Base-by-base conservation (phyloP, 1,140 invertebrate genomes). In the Aethina tumida region DNA sequence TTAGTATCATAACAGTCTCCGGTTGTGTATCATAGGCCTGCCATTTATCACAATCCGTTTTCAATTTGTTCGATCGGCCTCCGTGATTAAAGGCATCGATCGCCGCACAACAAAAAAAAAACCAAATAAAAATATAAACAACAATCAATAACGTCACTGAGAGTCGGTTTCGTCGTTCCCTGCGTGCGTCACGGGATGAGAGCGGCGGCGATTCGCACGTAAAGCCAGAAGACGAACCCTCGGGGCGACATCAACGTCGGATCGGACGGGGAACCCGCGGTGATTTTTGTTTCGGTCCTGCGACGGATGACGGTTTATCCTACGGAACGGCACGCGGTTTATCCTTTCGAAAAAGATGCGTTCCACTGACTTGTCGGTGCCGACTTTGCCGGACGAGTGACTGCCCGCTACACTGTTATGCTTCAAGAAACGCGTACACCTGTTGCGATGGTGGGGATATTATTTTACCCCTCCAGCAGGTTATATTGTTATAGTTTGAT, bases 341-440 rank as follows among this genome's bases (percentile, higher is more conserved):
- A 10, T 17, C 19, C 10, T 41, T 22, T 32, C 35, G 19, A 31
- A 35, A 32, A 58, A 49, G 52, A 58, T 55, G 52, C 46, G 41
- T 49, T 47, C 54, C 43, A 41, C 43, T 45, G 52, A 58, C 54
- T 51, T 51, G 47, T 50, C 52, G 45, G 54, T 50, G 46, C 46
- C 54, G 57, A 61, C 59, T 61, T 57, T 61, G 58, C 54, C 59
- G 59, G 57, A 58, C 54, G 56, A 61, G 54, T 61, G 59, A 61
- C 49, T 60, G 57, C 52, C 50, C 51, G 52, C 32, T 48, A 46
- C 49, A 48, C 51, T 59, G 59, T 61, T 61, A 58, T 61, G 59
- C 53, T 59, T 61, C 55, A 61, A 56, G 59, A 60, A 58, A 45
- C 50, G 54, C 56, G 56, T 61, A 55, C 59, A 61, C 59, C 59